Evolutionary conservation across 1,140 invertebrate species (phyloP), one percentile per base, ranked within the genome.

Genomic region (Choristoneura fumiferana): DNA sequence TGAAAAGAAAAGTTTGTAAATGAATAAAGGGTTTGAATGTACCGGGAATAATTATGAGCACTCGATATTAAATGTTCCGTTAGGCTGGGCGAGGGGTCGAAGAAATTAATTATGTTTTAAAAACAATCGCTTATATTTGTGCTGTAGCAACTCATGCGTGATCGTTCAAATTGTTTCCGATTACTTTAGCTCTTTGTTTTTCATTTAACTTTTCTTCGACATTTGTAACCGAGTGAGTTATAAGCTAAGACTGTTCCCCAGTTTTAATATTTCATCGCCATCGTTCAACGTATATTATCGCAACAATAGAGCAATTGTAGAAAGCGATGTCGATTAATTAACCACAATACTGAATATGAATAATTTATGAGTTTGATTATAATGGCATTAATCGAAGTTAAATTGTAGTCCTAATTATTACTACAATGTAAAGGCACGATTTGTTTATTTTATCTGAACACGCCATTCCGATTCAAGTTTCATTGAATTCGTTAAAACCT

Each of bases 101-200:
- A 80, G 71, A 87, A 87, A 89, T 86, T 88, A 87, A 88, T 89
- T 87, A 87, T 81, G 84, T 87, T 89, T 87, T 87, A 84, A 89
- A 89, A 89, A 89, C 86, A 89, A 89, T 89, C 76, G 78, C 75
- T 81, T 87, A 84, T 84, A 89, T 89, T 89, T 87, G 82, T 86
- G 69, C 63, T 67, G 80, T 69, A 75, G 67, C 84, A 70, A 84
- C 70, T 86, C 84, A 89, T 86, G 86, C 86, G 80, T 89, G 77
- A 83, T 81, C 66, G 71, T 84, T 73, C 66, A 78, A 89, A 89
- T 89, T 87, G 85, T 86, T 89, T 82, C 81, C 78, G 70, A 84
- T 85, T 87, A 84, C 82, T 84, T 83, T 73, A 75, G 63, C 73
- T 84, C 84, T 85, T 86, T 87, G 81, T 87, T 81, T 78, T 85